phyloP scores from a whole-genome alignment of 2,888 invertebrate genomes.

The Heteromurus nitidus region DNA sequence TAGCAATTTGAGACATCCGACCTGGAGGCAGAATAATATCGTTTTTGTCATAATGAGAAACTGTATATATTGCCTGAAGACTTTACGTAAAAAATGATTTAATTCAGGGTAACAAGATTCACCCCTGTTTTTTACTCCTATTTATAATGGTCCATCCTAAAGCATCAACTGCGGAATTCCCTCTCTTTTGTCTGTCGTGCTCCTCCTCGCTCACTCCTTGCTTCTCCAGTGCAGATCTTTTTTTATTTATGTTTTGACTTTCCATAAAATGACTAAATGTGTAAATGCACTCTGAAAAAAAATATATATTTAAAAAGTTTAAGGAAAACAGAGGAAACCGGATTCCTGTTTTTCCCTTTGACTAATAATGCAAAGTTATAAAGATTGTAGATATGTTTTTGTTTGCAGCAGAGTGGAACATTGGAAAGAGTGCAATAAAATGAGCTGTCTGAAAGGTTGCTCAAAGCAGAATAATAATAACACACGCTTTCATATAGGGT shows the following conservation, averaged over 20 bases:
- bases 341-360: slow-evolving; percentile 1
- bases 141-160: slow-evolving; percentile 5
- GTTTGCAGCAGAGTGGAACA: background rate
- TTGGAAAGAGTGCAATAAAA: background rate
- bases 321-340: slow-evolving; percentile 1
- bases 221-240: background rate
- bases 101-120: background rate
- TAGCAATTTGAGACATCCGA: slow-evolving; percentile 46
- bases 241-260: too few species aligned
- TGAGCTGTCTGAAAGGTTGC: too few species aligned
- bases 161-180: background rate
- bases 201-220: background rate
- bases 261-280: background rate
- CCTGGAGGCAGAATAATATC: slow-evolving; percentile 20
- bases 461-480: too few species aligned
- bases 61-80: slow-evolving; percentile 12
- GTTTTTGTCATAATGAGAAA: slow-evolving; percentile 20
- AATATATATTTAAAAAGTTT: too few species aligned
- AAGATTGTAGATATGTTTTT: slow-evolving; percentile 15
- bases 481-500: too few species aligned
- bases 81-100: slow-evolving; percentile 21
- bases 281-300: background rate
- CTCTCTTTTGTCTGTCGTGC: background rate
- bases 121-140: slow-evolving; percentile 13
- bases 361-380: slow-evolving; percentile 18